phyloP scores from a whole-genome alignment of 2,888 invertebrate species.

The Fragum sueziense region DNA sequence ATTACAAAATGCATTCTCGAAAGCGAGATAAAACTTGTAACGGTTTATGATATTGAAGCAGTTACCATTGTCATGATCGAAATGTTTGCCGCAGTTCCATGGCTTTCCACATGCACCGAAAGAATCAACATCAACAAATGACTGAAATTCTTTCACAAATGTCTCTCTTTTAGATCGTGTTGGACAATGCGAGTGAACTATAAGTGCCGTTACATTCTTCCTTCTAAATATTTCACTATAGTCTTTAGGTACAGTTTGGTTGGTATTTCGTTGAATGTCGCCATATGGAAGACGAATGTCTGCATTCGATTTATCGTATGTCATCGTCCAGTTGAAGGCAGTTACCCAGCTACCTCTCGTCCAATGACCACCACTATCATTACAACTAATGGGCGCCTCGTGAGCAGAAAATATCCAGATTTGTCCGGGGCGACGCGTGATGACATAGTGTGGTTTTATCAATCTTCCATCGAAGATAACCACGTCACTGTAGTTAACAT shows the following conservation, averaged over 20 bases:
- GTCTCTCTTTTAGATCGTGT: slow-evolving; percentile 23
- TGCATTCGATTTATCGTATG: neutral
- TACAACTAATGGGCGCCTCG: neutral
- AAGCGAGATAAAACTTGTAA: neutral
- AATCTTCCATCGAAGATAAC: neutral
- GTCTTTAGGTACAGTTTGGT: neutral
- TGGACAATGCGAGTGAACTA: slow-evolving; percentile 17
- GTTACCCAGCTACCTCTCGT: neutral
- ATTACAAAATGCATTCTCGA: slow-evolving; percentile 2
- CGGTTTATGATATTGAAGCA: slow-evolving; percentile 32
- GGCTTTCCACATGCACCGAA: slow-evolving; percentile 40
- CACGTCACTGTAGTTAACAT: neutral
- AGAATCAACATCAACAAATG: too few relatives aligned
- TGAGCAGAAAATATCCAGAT: neutral
- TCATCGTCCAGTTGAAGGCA: neutral
- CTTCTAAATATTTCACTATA: neutral
- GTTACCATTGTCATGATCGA: slow-evolving; percentile 34
- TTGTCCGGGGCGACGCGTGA: neutral
- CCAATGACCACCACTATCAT: neutral
- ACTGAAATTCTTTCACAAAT: too few relatives aligned
- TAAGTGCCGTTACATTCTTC: neutral
- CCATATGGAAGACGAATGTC: neutral
- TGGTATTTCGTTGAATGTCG: neutral
- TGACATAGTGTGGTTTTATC: neutral
- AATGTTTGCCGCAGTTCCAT: slow-evolving; percentile 49